phyloP scores from a whole-genome alignment of 1,140 invertebrate species.

The Agrypnia vestita region DNA sequence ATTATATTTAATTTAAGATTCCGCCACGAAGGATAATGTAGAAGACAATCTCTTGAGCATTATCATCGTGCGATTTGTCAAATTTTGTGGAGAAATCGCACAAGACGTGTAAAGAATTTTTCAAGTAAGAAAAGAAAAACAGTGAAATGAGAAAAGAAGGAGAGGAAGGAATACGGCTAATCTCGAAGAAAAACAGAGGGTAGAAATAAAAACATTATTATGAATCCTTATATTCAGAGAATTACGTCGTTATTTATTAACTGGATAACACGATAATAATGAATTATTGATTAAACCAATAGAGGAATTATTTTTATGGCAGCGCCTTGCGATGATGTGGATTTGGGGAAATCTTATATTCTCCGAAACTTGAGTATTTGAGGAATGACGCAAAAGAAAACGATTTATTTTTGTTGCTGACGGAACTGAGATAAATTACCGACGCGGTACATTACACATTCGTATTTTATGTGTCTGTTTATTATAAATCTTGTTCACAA shows the following conservation, averaged over 20 bases:
- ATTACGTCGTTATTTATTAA: not conserved
- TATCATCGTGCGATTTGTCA: constrained; percentile 13
- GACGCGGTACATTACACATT: no score
- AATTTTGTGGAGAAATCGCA: constrained; percentile 25
- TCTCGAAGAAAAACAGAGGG: constrained; percentile 20
- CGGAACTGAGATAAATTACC: no score
- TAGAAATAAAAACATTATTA: constrained; percentile 23
- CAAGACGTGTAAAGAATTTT: constrained; percentile 34
- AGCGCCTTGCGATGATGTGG: no score
- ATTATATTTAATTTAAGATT: no score
- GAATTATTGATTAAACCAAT: not conserved
- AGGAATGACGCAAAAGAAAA: no score
- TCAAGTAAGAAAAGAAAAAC: not conserved
- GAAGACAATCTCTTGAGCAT: not conserved
- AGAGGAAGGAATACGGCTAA: constrained; percentile 18
- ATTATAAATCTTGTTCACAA: no score
- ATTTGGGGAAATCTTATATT: no score
- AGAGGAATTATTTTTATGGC: not conserved
- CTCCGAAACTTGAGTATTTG: no score
- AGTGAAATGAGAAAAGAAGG: not conserved
- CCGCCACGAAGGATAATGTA: no score
- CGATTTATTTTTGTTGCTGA: no score
- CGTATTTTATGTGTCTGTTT: no score
- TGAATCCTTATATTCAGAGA: not conserved
- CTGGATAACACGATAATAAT: not conserved